Base-by-base conservation (phyloP, 2,888 invertebrate genomes). In the Agrochola lota region DNA sequence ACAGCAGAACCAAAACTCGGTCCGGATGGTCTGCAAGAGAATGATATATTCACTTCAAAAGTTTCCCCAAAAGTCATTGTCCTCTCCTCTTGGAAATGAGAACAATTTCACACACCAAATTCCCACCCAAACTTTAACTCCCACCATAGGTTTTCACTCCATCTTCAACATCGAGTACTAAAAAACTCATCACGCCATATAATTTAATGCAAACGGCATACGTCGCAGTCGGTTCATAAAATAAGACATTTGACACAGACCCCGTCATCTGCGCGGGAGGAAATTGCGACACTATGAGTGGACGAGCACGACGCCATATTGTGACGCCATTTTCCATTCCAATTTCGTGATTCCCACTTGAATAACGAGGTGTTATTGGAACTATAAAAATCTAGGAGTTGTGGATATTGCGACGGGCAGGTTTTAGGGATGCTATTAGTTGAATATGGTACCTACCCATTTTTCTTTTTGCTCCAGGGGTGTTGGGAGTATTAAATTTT, bases 301-400 rank as follows among this genome's bases (percentile, higher is more conserved):
- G 90, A 90, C 89, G 90, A 89, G 83, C 89, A 82, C 85, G 84
- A 64, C 91, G 92, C 91, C 92, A 92, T 92, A 91, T 91, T 92
- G 92, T 88, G 87, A 83, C 88, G 91, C 91, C 92, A 91, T 92
- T 93, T 92, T 92, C 91, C 91, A 92, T 92, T 93, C 91, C 92
- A 91, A 93, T 93, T 93, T 91, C 91, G 91, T 91, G 91, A 93
- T 90, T 92, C 91, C 87, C 90, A 88, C 86, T 90, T 90, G 89
- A 91, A 90, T 91, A 91, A 91, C 90, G 90, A 90, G 89, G 84
- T 88, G 85, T 85, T 82, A 88, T 88, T 87, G 86, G 78, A 81
- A 86, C 87, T 89, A 88, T 90, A 88, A 85, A 83, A 83, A 83
- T 81, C 80, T 83, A 77, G 78, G 71, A 84, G 66, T 84, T 86